Conservation (phyloP, 2,797 vertebrate species). For the Micropoecilia bifurca region DNA sequence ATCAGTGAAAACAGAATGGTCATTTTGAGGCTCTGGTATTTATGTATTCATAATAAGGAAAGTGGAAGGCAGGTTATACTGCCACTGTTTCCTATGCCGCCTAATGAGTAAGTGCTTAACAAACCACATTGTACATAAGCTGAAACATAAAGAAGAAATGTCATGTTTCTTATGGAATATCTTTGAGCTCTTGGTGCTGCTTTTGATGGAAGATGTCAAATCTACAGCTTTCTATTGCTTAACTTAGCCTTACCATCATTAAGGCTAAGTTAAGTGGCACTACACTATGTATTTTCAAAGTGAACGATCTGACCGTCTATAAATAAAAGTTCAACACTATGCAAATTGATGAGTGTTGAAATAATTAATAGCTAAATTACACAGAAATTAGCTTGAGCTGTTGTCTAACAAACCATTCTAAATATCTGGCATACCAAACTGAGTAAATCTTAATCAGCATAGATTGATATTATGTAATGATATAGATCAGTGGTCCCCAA, state of each 20-base stretch:
- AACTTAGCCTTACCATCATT: neutral
- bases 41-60: neutral
- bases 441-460: neutral
- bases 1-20: constrained; percentile 48
- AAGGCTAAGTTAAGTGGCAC: too few relatives aligned
- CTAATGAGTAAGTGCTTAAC: neutral
- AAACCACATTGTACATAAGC: neutral
- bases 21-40: constrained; percentile 32
- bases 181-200: neutral
- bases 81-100: neutral
- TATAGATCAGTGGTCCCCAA: too few relatives aligned
- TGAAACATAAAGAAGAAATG: neutral
- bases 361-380: neutral
- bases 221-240: neutral
- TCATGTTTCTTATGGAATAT: neutral
- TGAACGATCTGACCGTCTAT: neutral
- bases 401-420: neutral
- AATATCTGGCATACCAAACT: neutral
- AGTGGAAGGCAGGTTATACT: neutral
- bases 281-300: neutral
- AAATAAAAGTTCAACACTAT: neutral
- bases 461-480: neutral
- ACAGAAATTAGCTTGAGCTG: neutral
- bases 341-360: neutral
- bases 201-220: neutral